Conservation (phyloP, 2,797 vertebrate species). For the Phrynocephalus guinanensis region DNA sequence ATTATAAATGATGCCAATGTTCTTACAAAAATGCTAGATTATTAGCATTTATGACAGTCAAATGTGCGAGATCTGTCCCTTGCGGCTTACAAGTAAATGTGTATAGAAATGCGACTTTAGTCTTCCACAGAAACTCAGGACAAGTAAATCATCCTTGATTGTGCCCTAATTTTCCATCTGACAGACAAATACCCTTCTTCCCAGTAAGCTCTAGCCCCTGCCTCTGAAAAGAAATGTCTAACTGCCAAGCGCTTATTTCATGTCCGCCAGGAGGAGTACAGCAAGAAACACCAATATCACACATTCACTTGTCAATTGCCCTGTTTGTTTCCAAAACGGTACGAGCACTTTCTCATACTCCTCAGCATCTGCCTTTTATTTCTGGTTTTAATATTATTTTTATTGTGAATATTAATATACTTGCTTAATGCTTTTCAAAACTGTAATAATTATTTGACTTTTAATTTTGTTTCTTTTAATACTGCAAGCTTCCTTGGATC, state of each 20-base stretch:
- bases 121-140: background rate
- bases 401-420: no score
- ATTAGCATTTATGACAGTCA: background rate
- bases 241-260: background rate
- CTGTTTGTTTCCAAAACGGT: background rate
- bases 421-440: no score
- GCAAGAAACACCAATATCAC: no score
- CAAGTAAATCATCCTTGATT: background rate
- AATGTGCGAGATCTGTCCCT: background rate
- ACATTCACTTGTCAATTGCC: no score
- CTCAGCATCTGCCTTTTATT: background rate
- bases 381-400: no score
- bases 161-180: background rate
- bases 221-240: background rate
- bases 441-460: no score
- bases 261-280: background rate
- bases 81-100: background rate
- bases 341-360: background rate
- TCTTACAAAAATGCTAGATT: background rate
- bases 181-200: background rate
- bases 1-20: no score
- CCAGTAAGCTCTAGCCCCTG: no score
- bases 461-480: no score
- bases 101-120: no score
- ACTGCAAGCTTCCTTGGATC: no score